These are phyloP conservation scores for Epizoanthus illoricatus DNA, from an alignment of 92 coral and sea anemone genomes.

Conservation along the genomic window DNA sequence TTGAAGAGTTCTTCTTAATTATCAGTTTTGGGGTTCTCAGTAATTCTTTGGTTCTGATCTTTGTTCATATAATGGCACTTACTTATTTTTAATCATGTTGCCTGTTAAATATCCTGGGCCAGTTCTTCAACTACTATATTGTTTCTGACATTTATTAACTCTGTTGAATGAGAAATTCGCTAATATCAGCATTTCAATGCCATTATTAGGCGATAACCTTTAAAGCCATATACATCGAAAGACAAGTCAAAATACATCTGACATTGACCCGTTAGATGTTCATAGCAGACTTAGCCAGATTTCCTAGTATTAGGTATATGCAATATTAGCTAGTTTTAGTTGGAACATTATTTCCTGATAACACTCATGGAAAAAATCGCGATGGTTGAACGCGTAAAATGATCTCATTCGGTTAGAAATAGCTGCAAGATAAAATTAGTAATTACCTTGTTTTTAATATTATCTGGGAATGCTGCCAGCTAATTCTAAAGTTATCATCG, in stretches of 20 bases:
- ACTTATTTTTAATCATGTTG: background rate
- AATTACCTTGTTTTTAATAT: background rate
- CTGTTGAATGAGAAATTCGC: background rate
- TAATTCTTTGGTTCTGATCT: background rate
- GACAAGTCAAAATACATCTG: background rate
- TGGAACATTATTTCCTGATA: background rate
- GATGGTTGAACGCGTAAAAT: background rate
- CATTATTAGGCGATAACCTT: background rate
- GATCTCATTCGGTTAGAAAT: constrained; percentile 6
- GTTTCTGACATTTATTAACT: too few species aligned
- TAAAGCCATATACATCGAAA: background rate
- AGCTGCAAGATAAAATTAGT: background rate
- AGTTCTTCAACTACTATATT: too few species aligned
- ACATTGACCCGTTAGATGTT: background rate
- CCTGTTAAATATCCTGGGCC: too few species aligned
- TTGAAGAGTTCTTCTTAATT: background rate
- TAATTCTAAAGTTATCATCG: background rate
- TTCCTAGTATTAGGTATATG: background rate
- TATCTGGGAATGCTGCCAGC: background rate
- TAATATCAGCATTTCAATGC: background rate
- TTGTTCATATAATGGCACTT: background rate
- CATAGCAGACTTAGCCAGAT: background rate
- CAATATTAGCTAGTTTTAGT: background rate
- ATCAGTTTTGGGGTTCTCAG: background rate
- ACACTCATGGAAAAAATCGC: background rate